Base-by-base conservation (phyloP, 2,888 invertebrate genomes). In the Hypena proboscidalis region DNA sequence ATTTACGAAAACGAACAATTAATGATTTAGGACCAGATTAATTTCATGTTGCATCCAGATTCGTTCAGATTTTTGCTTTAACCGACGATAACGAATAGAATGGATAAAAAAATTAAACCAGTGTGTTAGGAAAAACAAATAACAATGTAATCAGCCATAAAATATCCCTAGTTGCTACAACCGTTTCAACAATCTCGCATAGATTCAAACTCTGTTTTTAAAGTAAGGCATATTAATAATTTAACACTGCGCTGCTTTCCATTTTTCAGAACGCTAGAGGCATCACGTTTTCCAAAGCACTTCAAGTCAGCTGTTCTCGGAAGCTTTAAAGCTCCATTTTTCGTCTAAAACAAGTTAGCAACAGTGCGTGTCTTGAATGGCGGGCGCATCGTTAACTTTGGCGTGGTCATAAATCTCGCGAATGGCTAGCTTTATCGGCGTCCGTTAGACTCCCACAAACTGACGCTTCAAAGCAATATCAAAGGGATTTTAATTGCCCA, bases 381-480 rank as follows among this genome's bases (percentile, higher is more conserved):
- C 69, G 72, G 78, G 71, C 61, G 68, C 77, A 77, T 79, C 83
- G 78, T 86, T 85, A 85, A 85, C 77, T 83, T 85, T 77, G 72
- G 77, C 78, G 74, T 63, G 65, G 82, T 80, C 80, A 79, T 89
- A 89, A 88, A 88, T 87, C 85, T 85, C 58, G 52, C 67, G 74
- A 83, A 86, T 80, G 71, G 77, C 67, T 67, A 67, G 69, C 73
- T 80, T 84, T 83, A 85, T 83, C 72, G 78, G 69, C 70, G 71
- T 69, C 74, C 65, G 70, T 74, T 75, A 74, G 65, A 59, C 67
- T 67, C 76, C 75, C 78, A 74, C 77, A 74, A 76, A 74, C 74
- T 68, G 70, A 77, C 69, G 74, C 77, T 75, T 80, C 74, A 74
- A 75, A 80, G 77, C 69, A 61, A 71, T 78, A 80, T 80, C 77